phyloP scores from a whole-genome alignment of 2,888 invertebrate genomes.

The Agrilus cyanescens region DNA sequence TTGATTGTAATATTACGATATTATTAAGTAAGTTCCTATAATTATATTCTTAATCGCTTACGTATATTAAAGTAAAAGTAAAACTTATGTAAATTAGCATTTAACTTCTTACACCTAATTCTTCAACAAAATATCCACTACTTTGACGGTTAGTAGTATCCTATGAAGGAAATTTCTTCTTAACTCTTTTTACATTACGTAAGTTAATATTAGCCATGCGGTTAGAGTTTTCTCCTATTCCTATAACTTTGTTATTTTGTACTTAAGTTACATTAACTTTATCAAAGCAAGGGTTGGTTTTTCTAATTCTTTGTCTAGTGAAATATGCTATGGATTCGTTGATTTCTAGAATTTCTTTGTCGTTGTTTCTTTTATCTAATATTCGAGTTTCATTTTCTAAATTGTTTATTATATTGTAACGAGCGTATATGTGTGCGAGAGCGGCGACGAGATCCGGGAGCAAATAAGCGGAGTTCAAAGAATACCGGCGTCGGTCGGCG shows the following conservation, averaged over 20 bases:
- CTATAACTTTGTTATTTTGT: conserved; percentile 12
- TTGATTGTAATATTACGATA: conserved; percentile 9
- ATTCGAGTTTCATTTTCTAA: conserved; percentile 3
- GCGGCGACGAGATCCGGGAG: too few species aligned
- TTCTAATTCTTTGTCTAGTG: conserved; percentile 4
- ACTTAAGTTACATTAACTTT: conserved; percentile 10
- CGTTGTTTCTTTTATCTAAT: conserved; percentile 5
- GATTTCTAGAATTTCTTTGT: conserved; percentile 8
- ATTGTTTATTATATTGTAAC: too few species aligned
- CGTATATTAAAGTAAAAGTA: conserved; percentile 18
- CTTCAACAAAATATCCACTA: conserved; percentile 13
- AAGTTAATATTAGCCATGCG: conserved; percentile 9
- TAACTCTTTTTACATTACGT: conserved; percentile 13
- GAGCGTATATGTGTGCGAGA: too few species aligned
- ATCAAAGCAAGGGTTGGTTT: conserved; percentile 6
- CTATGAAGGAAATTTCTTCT: conserved; percentile 13
- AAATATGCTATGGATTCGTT: conserved; percentile 10
- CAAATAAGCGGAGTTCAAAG: too few species aligned
- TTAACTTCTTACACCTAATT: conserved; percentile 11
- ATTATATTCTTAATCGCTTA: conserved; percentile 10
- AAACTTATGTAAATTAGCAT: conserved; percentile 15
- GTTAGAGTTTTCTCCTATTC: conserved; percentile 9
- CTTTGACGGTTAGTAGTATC: conserved; percentile 7
- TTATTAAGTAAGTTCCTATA: conserved; percentile 11
- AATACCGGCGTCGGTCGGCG: too few species aligned